Evolutionary conservation across 2,888 invertebrate genomes (phyloP).

Genomic region (Adelognathus sp.): DNA sequence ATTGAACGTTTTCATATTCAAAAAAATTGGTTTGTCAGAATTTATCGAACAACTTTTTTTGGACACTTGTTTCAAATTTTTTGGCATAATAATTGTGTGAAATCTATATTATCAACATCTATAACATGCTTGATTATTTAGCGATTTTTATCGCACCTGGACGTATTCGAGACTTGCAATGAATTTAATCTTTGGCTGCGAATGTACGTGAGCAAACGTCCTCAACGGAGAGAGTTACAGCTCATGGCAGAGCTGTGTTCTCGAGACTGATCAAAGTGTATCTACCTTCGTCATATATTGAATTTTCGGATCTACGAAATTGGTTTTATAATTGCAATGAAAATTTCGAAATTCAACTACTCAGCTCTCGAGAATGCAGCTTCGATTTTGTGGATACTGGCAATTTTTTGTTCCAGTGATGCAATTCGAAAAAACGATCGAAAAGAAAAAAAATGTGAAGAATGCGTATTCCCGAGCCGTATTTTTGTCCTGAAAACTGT

Average conservation of each 20-base stretch:
- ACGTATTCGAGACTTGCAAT: background rate
- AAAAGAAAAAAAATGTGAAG: conserved; percentile 15
- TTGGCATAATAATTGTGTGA: no score
- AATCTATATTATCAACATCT: no score
- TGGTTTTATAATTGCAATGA: background rate
- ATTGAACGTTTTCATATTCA: no score
- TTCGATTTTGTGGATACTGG: conserved; percentile 51
- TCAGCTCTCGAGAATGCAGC: conserved; percentile 19
- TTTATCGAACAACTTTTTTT: no score
- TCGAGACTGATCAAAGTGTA: background rate
- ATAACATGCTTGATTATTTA: no score
- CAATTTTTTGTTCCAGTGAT: conserved; percentile 34
- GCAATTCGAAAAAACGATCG: conserved; percentile 6
- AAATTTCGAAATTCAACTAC: background rate
- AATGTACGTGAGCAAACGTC: no score
- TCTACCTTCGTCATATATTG: background rate
- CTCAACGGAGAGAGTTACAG: conserved; percentile 1
- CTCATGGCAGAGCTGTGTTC: background rate
- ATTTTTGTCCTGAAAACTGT: conserved; percentile 61
- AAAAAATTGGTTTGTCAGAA: no score
- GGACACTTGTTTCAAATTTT: no score
- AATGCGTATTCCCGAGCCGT: conserved; percentile 41
- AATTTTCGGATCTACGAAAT: background rate
- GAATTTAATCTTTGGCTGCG: no score
- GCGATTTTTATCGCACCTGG: no score